Evolutionary conservation across 1,140 invertebrate species (phyloP), one percentile per base, ranked within the genome.

Genomic region (Diorhabda sublineata): DNA sequence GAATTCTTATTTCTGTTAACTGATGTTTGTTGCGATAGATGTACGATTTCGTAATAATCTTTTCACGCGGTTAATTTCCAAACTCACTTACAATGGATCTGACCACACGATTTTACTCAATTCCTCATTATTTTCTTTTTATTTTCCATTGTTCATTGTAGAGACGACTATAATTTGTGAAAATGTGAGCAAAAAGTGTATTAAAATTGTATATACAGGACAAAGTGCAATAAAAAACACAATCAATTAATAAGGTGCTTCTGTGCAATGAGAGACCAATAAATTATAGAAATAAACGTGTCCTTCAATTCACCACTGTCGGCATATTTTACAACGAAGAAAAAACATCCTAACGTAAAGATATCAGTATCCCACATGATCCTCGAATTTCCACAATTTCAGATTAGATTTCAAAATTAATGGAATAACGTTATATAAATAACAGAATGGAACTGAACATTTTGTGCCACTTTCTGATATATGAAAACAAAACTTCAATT

Each of bases 261-360:
- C 60, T 42, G 65, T 67, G 65, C 65, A 52, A 67, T 5, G 11
- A 65, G 42, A 67, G 65, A 67, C 65, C 65, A 67, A 67, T 67
- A 45, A 67, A 67, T 67, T 67, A 67, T 67, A 67, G 45, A 60
- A 45, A 60, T 60, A 64, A 47, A 41, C 26, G 63, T 56, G 63
- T 64, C 63, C 63, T 64, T 11, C 61, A 62, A 62, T 44, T 44
- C 61, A 62, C 61, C 44, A 52, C 47, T 52, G 47, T n/a, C 47
- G n/a, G 26, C 26, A 52, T 52, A 52, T 8, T 52, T 52, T 52
- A n/a, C n/a, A 52, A 52, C n/a, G n/a, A n/a, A 52, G n/a, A 52
- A 52, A 6, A 52, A 52, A 52, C 4, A 8, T 6, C 47, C 47
- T 52, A 52, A 52, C 47, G n/a, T 52, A n/a, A 52, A 52, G 47